phyloP scores from a whole-genome alignment of 2,888 invertebrate species.

The Lycocerus yunnanus region DNA sequence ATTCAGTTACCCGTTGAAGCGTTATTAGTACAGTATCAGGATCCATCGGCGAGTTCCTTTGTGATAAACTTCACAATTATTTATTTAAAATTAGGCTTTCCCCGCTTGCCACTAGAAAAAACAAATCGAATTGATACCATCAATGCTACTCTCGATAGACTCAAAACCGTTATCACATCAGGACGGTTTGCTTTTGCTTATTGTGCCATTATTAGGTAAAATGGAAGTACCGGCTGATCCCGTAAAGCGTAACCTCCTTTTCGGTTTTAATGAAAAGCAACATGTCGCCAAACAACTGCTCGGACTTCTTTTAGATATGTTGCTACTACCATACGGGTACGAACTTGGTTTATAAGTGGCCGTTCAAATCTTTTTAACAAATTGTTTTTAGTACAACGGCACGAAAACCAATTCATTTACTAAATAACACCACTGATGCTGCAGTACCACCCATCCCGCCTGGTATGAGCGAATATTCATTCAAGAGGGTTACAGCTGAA shows the following conservation, averaged over 20 bases:
- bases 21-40: slow-evolving; percentile 78
- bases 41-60: slow-evolving; percentile 76
- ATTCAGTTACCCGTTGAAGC: slow-evolving; percentile 87
- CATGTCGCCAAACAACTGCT: slow-evolving; percentile 70
- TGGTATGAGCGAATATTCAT: slow-evolving; percentile 76
- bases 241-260: slow-evolving; percentile 64
- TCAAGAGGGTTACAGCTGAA: slow-evolving; percentile 75
- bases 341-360: slow-evolving; percentile 30
- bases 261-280: slow-evolving; percentile 76
- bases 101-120: slow-evolving; percentile 75
- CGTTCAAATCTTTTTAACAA: neutral
- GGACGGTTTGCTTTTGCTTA: slow-evolving; percentile 80
- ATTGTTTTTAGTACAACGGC: slow-evolving; percentile 44
- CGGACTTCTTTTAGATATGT: slow-evolving; percentile 78
- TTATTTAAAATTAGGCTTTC: slow-evolving; percentile 91
- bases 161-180: slow-evolving; percentile 83
- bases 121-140: slow-evolving; percentile 76
- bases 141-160: slow-evolving; percentile 76
- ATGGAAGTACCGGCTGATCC: slow-evolving; percentile 69
- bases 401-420: slow-evolving; percentile 39
- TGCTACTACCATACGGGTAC: slow-evolving; percentile 86
- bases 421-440: slow-evolving; percentile 35
- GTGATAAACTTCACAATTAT: slow-evolving; percentile 92
- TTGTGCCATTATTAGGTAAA: slow-evolving; percentile 79
- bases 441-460: slow-evolving; percentile 67